Evolutionary conservation across 2,797 vertebrate genomes (phyloP), one percentile per base, ranked within the genome.

Genomic region (Fratercula arctica): DNA sequence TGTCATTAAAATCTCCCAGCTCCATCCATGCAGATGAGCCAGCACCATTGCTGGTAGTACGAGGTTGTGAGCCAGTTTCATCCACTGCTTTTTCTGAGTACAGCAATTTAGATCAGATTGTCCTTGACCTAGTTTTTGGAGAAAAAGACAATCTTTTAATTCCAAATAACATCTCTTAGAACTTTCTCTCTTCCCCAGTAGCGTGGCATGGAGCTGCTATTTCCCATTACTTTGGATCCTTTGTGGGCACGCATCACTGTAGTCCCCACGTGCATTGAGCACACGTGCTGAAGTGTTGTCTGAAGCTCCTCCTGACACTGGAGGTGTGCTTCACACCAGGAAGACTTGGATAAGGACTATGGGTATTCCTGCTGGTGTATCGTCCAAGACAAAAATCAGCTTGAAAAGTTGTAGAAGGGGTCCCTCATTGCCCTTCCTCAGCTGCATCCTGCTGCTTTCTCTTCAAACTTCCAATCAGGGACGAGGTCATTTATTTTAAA

Each of bases 241-340:
- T 56, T 84, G 33, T 51, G 50, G 41, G 16, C 70, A 8, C 2
- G 1, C 12, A 19, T 54, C 1, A 0, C 26, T 35, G 25, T 56
- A 53, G 70, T 78, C 37, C 63, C 16, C 21, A 1, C 0, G 2
- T 77, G 21, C 12, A 0, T 28, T 73, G 73, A 56, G 43, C 2
- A 3, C 43, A 5, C 0, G 2, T 78, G 43, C 33, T 91, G n/a
- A 79, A 72, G 37, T 0, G 0, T n/a, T 51, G 4, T 48, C 61
- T 78, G 81, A 91, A 81, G 41, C 72, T 87, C 24, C 0, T 1
- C 23, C 51, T 76, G 48, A 46, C 18, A 12, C 63, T 54, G 17
- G 31, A 67, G 37, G 29, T 69, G 29, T 69, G 51, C 53, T 86
- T 85, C n/a, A 59, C 18, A 37, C 31, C 16, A 33, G 60, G 56